Evolutionary conservation across 2,888 invertebrate genomes (phyloP).

Genomic region (Leptinotarsa rubiginosa): DNA sequence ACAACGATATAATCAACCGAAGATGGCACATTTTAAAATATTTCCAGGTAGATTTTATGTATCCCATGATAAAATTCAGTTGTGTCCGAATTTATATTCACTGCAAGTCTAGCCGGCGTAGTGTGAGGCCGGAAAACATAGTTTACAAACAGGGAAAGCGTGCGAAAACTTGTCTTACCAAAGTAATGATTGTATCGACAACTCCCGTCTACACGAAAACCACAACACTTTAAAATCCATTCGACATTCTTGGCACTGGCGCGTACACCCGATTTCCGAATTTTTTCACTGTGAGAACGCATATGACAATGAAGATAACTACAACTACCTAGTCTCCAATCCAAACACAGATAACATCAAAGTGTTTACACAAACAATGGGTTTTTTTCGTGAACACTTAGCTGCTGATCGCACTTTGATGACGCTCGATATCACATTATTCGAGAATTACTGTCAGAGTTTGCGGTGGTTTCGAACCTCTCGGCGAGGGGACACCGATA

Average conservation of each 20-base stretch:
- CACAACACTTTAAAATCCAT: constrained; percentile 15
- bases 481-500: neutral
- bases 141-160: constrained; percentile 4
- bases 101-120: neutral
- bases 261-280: constrained; percentile 1
- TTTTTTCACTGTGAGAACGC: constrained; percentile 4
- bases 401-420: constrained; percentile 18
- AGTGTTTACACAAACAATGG: constrained; percentile 16
- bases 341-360: constrained; percentile 14
- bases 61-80: neutral
- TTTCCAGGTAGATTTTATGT: too few relatives aligned
- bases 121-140: neutral
- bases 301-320: constrained; percentile 9
- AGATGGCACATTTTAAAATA: too few relatives aligned
- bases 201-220: constrained; percentile 5
- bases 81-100: neutral
- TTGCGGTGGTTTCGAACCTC: neutral
- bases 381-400: constrained; percentile 12
- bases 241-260: constrained; percentile 1
- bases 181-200: constrained; percentile 6
- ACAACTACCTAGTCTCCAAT: constrained; percentile 6
- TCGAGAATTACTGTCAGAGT: constrained; percentile 10
- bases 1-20: too few relatives aligned
- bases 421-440: constrained; percentile 16
- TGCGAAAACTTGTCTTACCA: constrained; percentile 11